Evolutionary conservation across 2,113 vertebrate species (phyloP), one percentile per base, ranked within the genome.

Genomic region (Bombycilla garrulus): DNA sequence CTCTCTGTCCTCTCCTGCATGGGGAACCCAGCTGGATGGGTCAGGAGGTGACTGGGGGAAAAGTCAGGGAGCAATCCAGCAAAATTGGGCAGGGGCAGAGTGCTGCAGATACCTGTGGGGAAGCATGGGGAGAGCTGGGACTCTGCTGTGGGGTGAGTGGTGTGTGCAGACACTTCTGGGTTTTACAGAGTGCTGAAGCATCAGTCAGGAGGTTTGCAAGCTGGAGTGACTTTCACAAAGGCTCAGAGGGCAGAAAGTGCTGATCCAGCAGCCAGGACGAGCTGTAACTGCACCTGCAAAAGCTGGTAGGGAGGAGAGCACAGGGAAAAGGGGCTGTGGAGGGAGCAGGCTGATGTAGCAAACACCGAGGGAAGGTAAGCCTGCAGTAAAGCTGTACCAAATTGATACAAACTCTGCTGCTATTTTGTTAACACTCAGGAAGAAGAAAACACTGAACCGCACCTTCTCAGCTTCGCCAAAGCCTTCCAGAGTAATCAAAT

Each of bases 181-280:
- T 67, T 74, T 86, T 56, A n/a, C 25, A 35, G 45, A 80, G 26
- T 33, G 42, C 64, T 83, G 79, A 93, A 58, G 35, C 51, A 71
- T n/a, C 48, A 53, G 31, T 29, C 60, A 12, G 72, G 51, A 42
- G 51, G 44, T 92, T 91, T 91, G 26, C 69, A 64, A 79, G 64
- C 56, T 45, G 69, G 44, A 80, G 77, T 94, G 95, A 96, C 91
- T 86, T 96, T 97, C 91, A 84, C 2, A 7, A 86, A 79, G n/a
- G 31, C 91, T 95, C 77, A 81, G 77, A 89, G 92, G 76, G 44
- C 72, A 92, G 70, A 70, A 86, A 53, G 40, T 84, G 95, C 95
- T 96, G 92, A 97, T 90, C 58, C 60, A 90, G 92, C 94, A 94
- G 45, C 11, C 0, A 9, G 58, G 79, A 73, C 45, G 82, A 69